Conservation (phyloP, 1,140 invertebrate species). For the Diorhabda elongata region DNA sequence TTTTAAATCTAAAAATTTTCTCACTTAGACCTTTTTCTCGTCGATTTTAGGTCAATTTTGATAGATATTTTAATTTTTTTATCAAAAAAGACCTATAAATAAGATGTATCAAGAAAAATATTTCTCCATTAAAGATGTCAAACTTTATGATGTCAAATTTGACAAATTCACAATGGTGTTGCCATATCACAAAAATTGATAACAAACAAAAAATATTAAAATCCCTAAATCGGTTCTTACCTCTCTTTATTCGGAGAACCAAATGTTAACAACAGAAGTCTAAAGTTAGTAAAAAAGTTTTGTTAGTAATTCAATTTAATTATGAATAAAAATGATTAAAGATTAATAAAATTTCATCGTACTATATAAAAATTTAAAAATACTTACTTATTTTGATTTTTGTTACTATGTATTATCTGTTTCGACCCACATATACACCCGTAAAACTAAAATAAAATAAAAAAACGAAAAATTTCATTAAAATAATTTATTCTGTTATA, state of each 20-base stretch:
- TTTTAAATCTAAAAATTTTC: conserved; percentile 27
- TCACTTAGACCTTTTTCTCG: no score
- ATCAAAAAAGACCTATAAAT: no score
- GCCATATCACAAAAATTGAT: no score
- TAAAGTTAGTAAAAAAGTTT: conserved; percentile 5
- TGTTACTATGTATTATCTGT: conserved; percentile 50
- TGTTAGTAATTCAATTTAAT: background rate
- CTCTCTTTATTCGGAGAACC: conserved; percentile 40
- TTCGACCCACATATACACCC: conserved; percentile 62
- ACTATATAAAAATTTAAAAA: conserved; percentile 19
- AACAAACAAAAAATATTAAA: background rate
- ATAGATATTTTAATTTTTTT: no score
- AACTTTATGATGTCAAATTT: no score
- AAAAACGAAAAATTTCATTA: no score
- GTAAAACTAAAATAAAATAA: conserved; percentile 60
- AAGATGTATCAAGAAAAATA: no score
- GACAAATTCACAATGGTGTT: no score
- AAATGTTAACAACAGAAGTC: conserved; percentile 26
- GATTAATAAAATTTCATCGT: no score
- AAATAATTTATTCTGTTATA: no score
- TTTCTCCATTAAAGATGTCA: no score
- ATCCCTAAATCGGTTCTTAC: conserved; percentile 27
- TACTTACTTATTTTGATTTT: conserved; percentile 53
- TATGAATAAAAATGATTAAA: background rate
- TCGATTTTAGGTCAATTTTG: no score